Evolutionary conservation across 2,797 vertebrate species (phyloP).

Genomic region (Enoplosus armatus): DNA sequence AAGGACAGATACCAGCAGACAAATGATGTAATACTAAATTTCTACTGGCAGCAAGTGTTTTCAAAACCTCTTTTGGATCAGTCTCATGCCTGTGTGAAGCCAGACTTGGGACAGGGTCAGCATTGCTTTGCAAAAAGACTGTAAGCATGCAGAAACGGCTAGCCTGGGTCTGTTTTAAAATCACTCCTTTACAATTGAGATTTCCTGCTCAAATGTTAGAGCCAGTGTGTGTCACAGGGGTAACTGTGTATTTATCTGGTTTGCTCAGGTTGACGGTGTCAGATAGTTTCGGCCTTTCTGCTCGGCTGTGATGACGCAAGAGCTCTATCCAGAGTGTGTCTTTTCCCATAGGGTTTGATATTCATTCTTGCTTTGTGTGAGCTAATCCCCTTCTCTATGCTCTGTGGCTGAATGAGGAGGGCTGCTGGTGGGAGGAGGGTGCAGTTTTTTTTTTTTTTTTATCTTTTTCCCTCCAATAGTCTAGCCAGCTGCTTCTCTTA

Average conservation of each 20-base stretch:
- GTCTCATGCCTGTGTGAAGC: not conserved
- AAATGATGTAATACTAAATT: not conserved
- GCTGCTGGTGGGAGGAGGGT: constrained; percentile 43
- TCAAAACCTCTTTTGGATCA: not conserved
- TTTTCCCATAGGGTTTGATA: constrained; percentile 65
- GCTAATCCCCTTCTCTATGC: constrained; percentile 76
- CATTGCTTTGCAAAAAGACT: not conserved
- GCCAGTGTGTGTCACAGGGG: not conserved
- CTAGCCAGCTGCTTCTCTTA: constrained; percentile 52
- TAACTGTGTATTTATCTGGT: constrained; percentile 1
- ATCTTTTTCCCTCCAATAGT: constrained; percentile 28
- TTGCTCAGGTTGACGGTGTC: constrained; percentile 25
- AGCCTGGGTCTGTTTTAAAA: not conserved
- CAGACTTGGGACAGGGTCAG: not conserved
- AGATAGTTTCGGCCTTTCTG: constrained; percentile 31
- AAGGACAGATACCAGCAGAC: not conserved
- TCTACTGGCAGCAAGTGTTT: not conserved
- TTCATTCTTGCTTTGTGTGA: constrained; percentile 72
- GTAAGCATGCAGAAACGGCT: not conserved
- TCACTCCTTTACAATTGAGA: no score
- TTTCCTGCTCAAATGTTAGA: not conserved
- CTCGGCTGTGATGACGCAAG: constrained; percentile 44
- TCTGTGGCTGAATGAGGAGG: constrained; percentile 68
- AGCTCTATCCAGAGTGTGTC: constrained; percentile 45
- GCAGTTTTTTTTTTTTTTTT: constrained; percentile 7